A percentile compares a stretch with the other conserved stretches of the same genome.
phyloP scores from a whole-genome alignment of 64 coral and sea anemone species.

The Orbicella faveolata region DNA sequence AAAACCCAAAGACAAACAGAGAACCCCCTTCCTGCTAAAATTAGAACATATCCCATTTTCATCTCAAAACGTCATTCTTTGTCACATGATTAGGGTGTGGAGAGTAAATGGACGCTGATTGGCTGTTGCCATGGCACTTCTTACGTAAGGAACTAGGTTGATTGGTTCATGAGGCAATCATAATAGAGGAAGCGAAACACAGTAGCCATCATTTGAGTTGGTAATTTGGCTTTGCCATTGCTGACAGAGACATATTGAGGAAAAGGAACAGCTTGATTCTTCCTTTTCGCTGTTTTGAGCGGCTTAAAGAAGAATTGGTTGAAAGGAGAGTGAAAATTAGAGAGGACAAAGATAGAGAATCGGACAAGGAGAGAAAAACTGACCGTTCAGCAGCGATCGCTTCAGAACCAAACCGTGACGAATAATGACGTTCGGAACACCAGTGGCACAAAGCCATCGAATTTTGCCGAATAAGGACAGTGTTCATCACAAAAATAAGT shows the following conservation, averaged over 20 bases:
- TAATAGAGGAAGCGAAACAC: constrained; percentile 15
- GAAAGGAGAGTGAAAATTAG: not conserved
- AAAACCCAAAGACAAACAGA: not conserved
- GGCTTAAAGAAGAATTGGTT: not conserved
- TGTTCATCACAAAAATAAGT: constrained; percentile 47
- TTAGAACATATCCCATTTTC: constrained; percentile 48
- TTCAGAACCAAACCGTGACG: not conserved
- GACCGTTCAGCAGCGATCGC: not conserved
- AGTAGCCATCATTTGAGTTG: not conserved
- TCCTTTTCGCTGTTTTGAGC: not conserved
- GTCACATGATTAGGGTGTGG: constrained; percentile 70
- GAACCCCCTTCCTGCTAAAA: constrained; percentile 26
- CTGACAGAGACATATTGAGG: not conserved
- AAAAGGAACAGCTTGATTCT: not conserved
- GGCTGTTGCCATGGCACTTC: constrained; percentile 68
- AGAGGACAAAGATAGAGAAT: too few species aligned
- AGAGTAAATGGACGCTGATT: constrained; percentile 42
- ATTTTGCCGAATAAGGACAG: constrained; percentile 55
- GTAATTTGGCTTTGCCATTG: not conserved
- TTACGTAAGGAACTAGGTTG: constrained; percentile 52
- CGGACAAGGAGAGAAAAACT: not conserved
- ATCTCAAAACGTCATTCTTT: constrained; percentile 16
- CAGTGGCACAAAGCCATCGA: constrained; percentile 2
- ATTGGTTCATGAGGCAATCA: constrained; percentile 32
- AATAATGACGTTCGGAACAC: constrained; percentile 14